A percentile compares a stretch with the other conserved stretches of the same genome.
phyloP scores from a whole-genome alignment of 2,113 vertebrate species.

The Mesocricetus auratus region DNA sequence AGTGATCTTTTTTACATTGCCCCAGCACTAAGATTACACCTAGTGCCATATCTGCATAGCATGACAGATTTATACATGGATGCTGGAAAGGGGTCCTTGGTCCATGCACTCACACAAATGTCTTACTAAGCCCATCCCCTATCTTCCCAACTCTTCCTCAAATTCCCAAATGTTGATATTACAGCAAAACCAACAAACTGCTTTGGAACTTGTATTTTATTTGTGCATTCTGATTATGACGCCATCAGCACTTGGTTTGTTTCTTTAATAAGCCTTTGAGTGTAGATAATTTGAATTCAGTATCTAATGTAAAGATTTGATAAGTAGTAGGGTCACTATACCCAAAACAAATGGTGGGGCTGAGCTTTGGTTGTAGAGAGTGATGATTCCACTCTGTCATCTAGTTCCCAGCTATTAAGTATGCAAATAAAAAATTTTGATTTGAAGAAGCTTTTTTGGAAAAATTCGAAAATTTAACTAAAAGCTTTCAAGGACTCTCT shows the following conservation, averaged over 20 bases:
- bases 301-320: not conserved
- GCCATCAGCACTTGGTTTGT: not conserved
- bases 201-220: not conserved
- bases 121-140: not conserved
- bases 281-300: not conserved
- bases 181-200: not conserved
- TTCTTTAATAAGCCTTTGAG: conserved; percentile 10
- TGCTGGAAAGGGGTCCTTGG: not conserved
- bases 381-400: not conserved
- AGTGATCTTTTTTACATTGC: not conserved
- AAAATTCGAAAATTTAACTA: conserved; percentile 56
- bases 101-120: not conserved
- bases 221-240: not conserved
- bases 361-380: not conserved
- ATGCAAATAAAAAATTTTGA: conserved; percentile 25
- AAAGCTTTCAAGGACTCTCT: conserved; percentile 31
- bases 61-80: not conserved
- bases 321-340: not conserved
- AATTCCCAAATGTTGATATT: not conserved
- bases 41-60: too few species aligned
- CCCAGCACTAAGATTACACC: not conserved
- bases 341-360: not conserved
- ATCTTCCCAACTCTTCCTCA: too few species aligned
- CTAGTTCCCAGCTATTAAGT: not conserved
- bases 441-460: not conserved